Evolutionary conservation across 2,113 vertebrate genomes (phyloP), one percentile per base, ranked within the genome.

Genomic region (Orcinus orca): DNA sequence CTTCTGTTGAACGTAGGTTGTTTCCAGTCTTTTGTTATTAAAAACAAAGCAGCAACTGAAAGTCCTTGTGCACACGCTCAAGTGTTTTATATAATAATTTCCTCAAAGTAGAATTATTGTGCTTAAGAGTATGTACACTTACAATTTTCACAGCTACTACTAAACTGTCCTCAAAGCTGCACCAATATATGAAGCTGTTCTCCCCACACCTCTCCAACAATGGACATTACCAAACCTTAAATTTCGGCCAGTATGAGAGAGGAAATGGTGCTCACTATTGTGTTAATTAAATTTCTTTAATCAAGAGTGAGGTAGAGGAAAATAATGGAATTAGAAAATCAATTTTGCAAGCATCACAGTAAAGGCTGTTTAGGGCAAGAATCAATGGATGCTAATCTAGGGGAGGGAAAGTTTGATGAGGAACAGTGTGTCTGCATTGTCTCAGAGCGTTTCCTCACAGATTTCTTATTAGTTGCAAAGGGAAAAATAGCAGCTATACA

Each of bases 321-420:
- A 93, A 68, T 41, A n/a, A n/a, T 47, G 55, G 14, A 68, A 93
- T 63, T 53, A 87, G 53, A 93, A 90, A 76, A 47, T 60, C 25
- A 80, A 2, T 36, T 67, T 81, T 86, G 62, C 44, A 85, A 38
- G 31, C 63, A 63, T 62, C 76, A 82, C 13, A 68, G 15, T 29
- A 87, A 68, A 94, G 68, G 23, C 73, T 95, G 11, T 41, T 92
- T 25, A 17, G 74, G 29, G 68, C 80, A 92, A 89, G 79, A 95
- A 92, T 17, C 62, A 88, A 26, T 25, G n/a, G 14, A 90, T 13
- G 21, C 31, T 47, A 76, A 58, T 44, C n/a, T 14, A 53, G 9
- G 7, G 68, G 6, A 71, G 10, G 33, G 13, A 38, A 95, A 88
- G 67, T 76, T 8, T 38, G 89, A 53, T 0, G 2, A 83, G 63